These are phyloP conservation scores for Podocnemis expansa DNA, from an alignment of 2,113 vertebrate species.

Conservation along the genomic window DNA sequence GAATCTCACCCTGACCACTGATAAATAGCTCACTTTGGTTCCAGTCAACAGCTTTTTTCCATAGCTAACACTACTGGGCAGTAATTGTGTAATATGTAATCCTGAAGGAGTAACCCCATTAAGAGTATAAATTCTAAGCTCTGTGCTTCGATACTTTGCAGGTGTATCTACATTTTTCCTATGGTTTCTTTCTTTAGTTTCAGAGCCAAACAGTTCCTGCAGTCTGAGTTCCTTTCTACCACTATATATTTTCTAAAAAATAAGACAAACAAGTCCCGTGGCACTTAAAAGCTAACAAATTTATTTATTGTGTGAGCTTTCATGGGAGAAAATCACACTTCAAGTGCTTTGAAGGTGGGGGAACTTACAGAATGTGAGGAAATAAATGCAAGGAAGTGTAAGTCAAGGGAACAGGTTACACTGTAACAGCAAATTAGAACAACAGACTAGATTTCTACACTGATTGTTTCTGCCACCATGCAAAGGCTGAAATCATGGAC, in stretches of 20 bases:
- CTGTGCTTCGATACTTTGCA: not conserved
- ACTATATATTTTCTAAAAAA: slow-evolving; percentile 58
- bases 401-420: too few relatives aligned
- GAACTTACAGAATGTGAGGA: too few relatives aligned
- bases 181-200: slow-evolving; percentile 46
- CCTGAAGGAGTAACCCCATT: not conserved
- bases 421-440: too few relatives aligned
- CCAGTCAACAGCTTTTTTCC: not conserved
- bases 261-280: too few relatives aligned
- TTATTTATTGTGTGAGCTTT: too few relatives aligned
- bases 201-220: slow-evolving; percentile 6
- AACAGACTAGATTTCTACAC: too few relatives aligned
- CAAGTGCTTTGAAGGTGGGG: too few relatives aligned
- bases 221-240: slow-evolving; percentile 4
- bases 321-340: too few relatives aligned
- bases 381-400: too few relatives aligned
- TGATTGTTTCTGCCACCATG: too few relatives aligned
- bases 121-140: not conserved
- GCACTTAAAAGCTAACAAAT: too few relatives aligned
- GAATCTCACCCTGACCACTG: not conserved
- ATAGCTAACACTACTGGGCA: not conserved
- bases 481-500: too few relatives aligned
- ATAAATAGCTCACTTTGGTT: not conserved
- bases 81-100: not conserved
- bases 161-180: slow-evolving; percentile 1